phyloP scores from a whole-genome alignment of 2,113 vertebrate genomes.

The Rhinichthys klamathensis region DNA sequence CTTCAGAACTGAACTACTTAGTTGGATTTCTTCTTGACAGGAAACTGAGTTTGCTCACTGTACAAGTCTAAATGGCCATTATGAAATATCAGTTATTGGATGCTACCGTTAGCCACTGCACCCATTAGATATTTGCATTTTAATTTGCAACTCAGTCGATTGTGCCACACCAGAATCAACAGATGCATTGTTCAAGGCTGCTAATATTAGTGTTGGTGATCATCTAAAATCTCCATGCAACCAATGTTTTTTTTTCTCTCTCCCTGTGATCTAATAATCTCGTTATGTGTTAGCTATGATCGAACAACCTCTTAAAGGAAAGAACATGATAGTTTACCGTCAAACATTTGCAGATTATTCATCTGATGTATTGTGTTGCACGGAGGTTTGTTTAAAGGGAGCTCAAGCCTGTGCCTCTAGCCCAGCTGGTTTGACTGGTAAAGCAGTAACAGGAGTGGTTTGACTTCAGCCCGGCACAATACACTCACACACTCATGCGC shows the following conservation, averaged over 20 bases:
- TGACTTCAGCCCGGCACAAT: slow-evolving; percentile 56
- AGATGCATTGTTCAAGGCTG: slow-evolving; percentile 59
- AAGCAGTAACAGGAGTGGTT: slow-evolving; percentile 65
- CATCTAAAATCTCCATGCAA: slow-evolving; percentile 17
- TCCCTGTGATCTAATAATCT: slow-evolving; percentile 1
- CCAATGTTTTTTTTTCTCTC: not conserved
- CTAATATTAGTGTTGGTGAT: not conserved
- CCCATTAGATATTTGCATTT: slow-evolving; percentile 63
- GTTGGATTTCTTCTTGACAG: not conserved
- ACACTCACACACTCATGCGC: slow-evolving; percentile 39
- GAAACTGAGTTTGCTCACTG: not conserved
- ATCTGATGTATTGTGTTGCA: slow-evolving; percentile 55
- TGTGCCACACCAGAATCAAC: slow-evolving; percentile 47
- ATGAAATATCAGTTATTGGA: not conserved
- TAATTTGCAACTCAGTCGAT: slow-evolving; percentile 68
- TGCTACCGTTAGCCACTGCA: slow-evolving; percentile 38
- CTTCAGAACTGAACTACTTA: not conserved
- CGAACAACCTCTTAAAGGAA: slow-evolving; percentile 1
- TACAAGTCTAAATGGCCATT: not conserved
- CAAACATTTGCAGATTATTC: slow-evolving; percentile 40
- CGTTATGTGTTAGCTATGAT: not conserved
- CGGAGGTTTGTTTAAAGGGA: slow-evolving; percentile 71
- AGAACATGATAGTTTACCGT: slow-evolving; percentile 39
- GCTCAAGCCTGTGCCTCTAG: slow-evolving; percentile 70
- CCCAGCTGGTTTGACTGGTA: slow-evolving; percentile 75